Percentiles rank a stretch among this genome's conserved stretches.
These are phyloP conservation scores for Zaprionus vittiger DNA, from an alignment of 1,140 invertebrate genomes.

Conservation along the genomic window DNA sequence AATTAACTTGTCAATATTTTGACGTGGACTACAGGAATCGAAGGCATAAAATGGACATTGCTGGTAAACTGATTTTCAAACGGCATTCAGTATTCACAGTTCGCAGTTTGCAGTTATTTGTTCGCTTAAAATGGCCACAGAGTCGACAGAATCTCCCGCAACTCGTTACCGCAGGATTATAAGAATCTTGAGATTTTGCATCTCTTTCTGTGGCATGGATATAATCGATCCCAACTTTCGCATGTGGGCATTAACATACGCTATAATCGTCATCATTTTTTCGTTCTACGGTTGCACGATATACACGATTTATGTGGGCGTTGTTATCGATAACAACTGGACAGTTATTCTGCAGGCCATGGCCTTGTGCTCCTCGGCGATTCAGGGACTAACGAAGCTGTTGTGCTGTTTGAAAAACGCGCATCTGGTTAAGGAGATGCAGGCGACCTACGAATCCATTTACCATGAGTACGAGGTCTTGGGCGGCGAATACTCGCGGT, in stretches of 20 bases:
- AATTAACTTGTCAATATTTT: constrained; percentile 4
- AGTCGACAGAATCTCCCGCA: not conserved
- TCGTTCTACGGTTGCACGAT: constrained; percentile 50
- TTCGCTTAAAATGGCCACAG: constrained; percentile 6
- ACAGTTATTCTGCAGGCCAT: constrained; percentile 59
- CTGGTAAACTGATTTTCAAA: not conserved
- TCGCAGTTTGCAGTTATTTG: not conserved
- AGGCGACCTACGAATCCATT: constrained; percentile 46
- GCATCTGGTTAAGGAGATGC: constrained; percentile 24
- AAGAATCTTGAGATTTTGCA: constrained; percentile 53
- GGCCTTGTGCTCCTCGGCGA: constrained; percentile 37
- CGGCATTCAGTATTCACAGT: not conserved
- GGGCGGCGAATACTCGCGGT: constrained; percentile 45
- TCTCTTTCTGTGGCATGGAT: constrained; percentile 53
- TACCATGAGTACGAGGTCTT: constrained; percentile 53
- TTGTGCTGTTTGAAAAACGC: constrained; percentile 15
- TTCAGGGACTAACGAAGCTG: constrained; percentile 54
- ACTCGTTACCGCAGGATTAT: constrained; percentile 43
- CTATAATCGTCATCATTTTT: constrained; percentile 22
- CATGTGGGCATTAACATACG: constrained; percentile 59
- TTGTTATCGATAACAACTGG: constrained; percentile 42
- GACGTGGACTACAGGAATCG: not conserved
- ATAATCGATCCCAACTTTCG: constrained; percentile 52
- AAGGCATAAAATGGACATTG: not conserved
- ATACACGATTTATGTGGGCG: constrained; percentile 63